Conservation (phyloP, 2,888 invertebrate species). For the Sminthurinus aureus region DNA sequence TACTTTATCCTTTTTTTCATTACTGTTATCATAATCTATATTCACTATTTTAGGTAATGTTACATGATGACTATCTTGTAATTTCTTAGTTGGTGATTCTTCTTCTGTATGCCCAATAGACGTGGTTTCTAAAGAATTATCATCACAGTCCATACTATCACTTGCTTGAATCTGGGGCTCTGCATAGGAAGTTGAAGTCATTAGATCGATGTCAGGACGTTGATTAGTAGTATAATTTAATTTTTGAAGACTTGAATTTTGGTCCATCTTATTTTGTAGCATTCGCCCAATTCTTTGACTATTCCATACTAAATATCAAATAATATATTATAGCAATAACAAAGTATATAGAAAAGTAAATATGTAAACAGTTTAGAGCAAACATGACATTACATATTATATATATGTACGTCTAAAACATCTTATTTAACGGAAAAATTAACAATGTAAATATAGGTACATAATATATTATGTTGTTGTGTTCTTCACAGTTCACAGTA, state of each 20-base stretch:
- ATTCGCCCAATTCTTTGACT: conserved; percentile 19
- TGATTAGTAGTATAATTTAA: too few species aligned
- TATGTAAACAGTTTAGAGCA: background rate
- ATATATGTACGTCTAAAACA: too few species aligned
- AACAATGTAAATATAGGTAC: too few species aligned
- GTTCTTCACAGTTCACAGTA: too few species aligned
- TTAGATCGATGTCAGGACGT: background rate
- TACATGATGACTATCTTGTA: background rate
- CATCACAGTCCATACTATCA: background rate
- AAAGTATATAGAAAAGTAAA: background rate
- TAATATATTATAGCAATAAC: background rate
- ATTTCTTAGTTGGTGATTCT: background rate
- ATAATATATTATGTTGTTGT: background rate
- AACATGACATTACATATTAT: background rate
- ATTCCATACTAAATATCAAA: conserved; percentile 34
- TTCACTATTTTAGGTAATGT: background rate
- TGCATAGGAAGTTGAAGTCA: too few species aligned
- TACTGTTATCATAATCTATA: background rate
- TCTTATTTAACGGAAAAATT: too few species aligned
- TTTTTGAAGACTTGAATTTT: too few species aligned
- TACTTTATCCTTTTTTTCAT: too few species aligned
- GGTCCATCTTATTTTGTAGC: conserved; percentile 8
- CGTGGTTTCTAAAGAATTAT: too few species aligned
- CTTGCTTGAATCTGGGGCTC: background rate
- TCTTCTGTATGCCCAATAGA: background rate